A percentile compares a stretch with the other conserved stretches of the same genome.
Evolutionary conservation across 2,888 invertebrate genomes (phyloP).

Genomic region (Tricholauxania praeusta): DNA sequence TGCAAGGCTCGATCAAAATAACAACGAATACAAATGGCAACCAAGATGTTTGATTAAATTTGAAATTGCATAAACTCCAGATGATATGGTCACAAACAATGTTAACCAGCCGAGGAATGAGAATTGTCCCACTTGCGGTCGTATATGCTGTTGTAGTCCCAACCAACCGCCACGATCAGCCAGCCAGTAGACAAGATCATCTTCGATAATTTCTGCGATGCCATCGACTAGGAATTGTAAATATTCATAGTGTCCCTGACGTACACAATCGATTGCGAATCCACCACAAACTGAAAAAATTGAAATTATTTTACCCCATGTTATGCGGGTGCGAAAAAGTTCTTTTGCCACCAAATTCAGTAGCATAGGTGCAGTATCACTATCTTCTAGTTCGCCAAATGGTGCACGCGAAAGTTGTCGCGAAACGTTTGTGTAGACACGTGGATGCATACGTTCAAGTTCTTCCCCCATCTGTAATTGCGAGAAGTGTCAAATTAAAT

Average conservation of each 20-base stretch:
- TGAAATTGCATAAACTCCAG: constrained; percentile 62
- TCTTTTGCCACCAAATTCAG: constrained; percentile 79
- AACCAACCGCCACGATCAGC: constrained; percentile 86
- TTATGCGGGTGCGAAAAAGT: constrained; percentile 77
- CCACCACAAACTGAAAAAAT: constrained; percentile 87
- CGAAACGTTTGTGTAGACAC: constrained; percentile 79
- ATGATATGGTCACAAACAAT: constrained; percentile 63
- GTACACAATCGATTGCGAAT: constrained; percentile 83
- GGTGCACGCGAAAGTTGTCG: constrained; percentile 78
- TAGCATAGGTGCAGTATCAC: constrained; percentile 69
- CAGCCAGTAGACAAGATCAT: constrained; percentile 79
- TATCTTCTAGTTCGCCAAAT: constrained; percentile 71
- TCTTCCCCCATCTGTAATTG: constrained; percentile 73
- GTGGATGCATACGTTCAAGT: constrained; percentile 83
- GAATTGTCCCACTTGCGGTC: constrained; percentile 60
- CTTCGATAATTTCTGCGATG: constrained; percentile 79
- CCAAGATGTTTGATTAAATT: constrained; percentile 64
- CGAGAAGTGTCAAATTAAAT: neutral
- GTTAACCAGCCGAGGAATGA: constrained; percentile 65
- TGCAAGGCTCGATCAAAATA: constrained; percentile 54
- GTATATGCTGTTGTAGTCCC: constrained; percentile 64
- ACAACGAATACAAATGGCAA: constrained; percentile 65
- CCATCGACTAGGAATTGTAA: constrained; percentile 82
- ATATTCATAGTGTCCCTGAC: constrained; percentile 82
- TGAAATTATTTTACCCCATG: constrained; percentile 85